Conservation (phyloP, 1,140 invertebrate species). For the Cyrtorhinus lividipennis region DNA sequence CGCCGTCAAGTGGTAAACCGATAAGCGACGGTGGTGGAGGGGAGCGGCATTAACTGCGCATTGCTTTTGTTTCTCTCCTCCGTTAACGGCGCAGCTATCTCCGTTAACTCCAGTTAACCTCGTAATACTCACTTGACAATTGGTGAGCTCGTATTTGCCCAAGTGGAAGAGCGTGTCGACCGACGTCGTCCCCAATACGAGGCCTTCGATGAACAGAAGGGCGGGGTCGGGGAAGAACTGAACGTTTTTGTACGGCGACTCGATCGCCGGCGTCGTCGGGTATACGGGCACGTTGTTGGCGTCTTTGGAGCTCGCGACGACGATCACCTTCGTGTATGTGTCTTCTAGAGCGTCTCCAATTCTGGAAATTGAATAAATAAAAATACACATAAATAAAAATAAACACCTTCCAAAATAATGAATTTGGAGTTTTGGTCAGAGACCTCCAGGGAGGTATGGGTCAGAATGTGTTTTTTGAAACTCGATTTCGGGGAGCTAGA, state of each 20-base stretch:
- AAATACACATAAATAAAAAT: too few species aligned
- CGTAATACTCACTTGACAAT: conserved; percentile 40
- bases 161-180: conserved; percentile 62
- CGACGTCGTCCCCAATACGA: conserved; percentile 62
- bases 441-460: too few species aligned
- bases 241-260: conserved; percentile 40
- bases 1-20: neutral
- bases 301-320: conserved; percentile 62
- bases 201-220: conserved; percentile 55
- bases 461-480: too few species aligned
- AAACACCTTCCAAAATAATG: conserved; percentile 11
- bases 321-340: conserved; percentile 46
- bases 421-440: too few species aligned
- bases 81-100: too few species aligned
- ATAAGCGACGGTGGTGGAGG: conserved; percentile 9
- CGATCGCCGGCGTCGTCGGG: conserved; percentile 56
- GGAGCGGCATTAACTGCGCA: too few species aligned
- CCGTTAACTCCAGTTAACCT: too few species aligned
- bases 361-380: neutral
- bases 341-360: conserved; percentile 34
- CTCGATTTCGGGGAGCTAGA: too few species aligned
- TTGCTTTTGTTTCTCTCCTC: too few species aligned
- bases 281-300: conserved; percentile 59
- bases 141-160: conserved; percentile 55
- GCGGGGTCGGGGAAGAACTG: conserved; percentile 62